phyloP scores from a whole-genome alignment of 1,140 invertebrate genomes.

The Nylanderia fulva region DNA sequence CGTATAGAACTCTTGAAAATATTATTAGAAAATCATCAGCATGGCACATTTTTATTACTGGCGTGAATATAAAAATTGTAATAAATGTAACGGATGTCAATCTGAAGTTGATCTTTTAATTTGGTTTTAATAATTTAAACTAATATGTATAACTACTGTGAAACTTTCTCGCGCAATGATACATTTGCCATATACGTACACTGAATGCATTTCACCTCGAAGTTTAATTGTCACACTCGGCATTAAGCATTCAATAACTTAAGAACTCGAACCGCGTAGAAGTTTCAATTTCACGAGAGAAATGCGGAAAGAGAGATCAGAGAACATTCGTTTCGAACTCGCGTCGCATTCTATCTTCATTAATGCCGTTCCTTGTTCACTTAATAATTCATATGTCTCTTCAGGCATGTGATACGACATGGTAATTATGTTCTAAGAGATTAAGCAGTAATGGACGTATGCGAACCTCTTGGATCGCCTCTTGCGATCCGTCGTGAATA shows the following conservation, averaged over 20 bases:
- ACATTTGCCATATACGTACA: background rate
- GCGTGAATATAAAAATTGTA: no score
- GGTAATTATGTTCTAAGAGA: conserved; percentile 40
- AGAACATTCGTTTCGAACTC: conserved; percentile 33
- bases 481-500: background rate
- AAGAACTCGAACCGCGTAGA: background rate
- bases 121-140: background rate
- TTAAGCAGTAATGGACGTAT: conserved; percentile 30
- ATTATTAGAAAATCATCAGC: no score
- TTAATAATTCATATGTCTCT: conserved; percentile 53
- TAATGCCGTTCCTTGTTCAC: conserved; percentile 34
- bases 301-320: background rate
- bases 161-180: background rate
- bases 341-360: conserved; percentile 32
- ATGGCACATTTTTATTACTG: no score
- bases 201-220: conserved; percentile 6
- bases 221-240: conserved; percentile 18
- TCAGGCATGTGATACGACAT: background rate
- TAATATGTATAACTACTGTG: background rate
- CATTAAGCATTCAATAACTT: conserved; percentile 39
- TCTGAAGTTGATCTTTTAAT: background rate
- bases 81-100: background rate
- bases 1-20: no score
- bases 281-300: conserved; percentile 29
- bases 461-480: background rate